Conservation (phyloP, 2,888 invertebrate species). For the Flabesymbios commensalis region DNA sequence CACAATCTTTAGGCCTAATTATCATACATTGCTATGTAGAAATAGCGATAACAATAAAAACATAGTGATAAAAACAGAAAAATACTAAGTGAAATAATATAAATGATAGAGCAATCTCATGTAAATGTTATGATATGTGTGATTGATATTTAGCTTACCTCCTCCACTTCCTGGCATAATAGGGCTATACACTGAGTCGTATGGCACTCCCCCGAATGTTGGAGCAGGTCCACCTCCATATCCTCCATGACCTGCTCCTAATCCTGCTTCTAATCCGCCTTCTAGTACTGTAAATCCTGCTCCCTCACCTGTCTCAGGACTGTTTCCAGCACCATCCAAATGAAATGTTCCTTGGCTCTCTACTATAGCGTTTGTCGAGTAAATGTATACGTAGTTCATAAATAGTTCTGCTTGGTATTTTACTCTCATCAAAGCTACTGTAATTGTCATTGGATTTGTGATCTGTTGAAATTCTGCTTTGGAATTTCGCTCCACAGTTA, state of each 20-base stretch:
- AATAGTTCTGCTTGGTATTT: slow-evolving; percentile 41
- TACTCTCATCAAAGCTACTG: slow-evolving; percentile 38
- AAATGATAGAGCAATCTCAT: too few species aligned
- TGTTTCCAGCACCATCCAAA: slow-evolving; percentile 40
- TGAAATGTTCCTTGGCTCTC: slow-evolving; percentile 44
- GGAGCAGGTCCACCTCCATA: slow-evolving; percentile 41
- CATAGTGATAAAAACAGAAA: too few species aligned
- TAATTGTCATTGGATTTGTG: slow-evolving; percentile 31
- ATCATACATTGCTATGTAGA: too few species aligned
- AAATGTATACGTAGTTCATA: slow-evolving; percentile 40
- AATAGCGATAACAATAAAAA: too few species aligned
- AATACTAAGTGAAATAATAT: too few species aligned
- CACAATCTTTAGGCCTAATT: too few species aligned
- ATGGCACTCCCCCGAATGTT: slow-evolving; percentile 34
- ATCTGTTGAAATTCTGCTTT: slow-evolving; percentile 41
- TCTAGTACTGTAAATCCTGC: slow-evolving; percentile 32
- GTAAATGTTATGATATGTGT: too few species aligned
- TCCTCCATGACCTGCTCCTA: slow-evolving; percentile 45
- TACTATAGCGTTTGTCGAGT: slow-evolving; percentile 38
- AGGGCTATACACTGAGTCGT: slow-evolving; percentile 41
- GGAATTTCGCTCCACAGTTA: slow-evolving; percentile 39
- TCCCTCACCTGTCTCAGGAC: slow-evolving; percentile 38
- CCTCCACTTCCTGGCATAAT: slow-evolving; percentile 41
- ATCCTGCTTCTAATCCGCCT: slow-evolving; percentile 30
- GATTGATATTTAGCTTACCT: too few species aligned